Evolutionary conservation across 2,888 invertebrate species (phyloP).

Genomic region (Lithophane semibrunnea): DNA sequence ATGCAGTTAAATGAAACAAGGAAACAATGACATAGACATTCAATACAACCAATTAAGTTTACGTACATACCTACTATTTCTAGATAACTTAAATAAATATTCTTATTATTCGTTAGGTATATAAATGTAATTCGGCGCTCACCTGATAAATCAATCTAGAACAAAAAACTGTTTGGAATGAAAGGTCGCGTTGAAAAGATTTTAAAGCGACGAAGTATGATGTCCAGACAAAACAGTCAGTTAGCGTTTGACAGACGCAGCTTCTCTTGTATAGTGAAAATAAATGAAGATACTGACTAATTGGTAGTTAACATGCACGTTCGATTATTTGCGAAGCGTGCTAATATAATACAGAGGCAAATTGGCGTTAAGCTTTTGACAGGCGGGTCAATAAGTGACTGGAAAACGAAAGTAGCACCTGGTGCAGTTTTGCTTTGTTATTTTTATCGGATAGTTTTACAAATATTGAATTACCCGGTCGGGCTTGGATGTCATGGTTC

Average conservation of each 20-base stretch:
- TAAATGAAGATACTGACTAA: slow-evolving; percentile 74
- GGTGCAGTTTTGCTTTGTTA: slow-evolving; percentile 59
- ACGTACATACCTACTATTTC: slow-evolving; percentile 10
- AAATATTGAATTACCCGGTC: slow-evolving; percentile 65
- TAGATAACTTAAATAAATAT: slow-evolving; percentile 25
- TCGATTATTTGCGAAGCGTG: slow-evolving; percentile 66
- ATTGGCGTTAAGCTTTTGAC: slow-evolving; percentile 74
- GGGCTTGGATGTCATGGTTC: slow-evolving; percentile 59
- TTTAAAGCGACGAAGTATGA: slow-evolving; percentile 65
- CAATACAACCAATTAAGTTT: slow-evolving; percentile 37
- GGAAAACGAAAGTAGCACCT: slow-evolving; percentile 71
- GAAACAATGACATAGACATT: slow-evolving; percentile 31
- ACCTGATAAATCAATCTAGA: slow-evolving; percentile 45
- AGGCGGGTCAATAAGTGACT: slow-evolving; percentile 66
- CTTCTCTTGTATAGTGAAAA: slow-evolving; percentile 61
- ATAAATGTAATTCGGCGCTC: slow-evolving; percentile 15
- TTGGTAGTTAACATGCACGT: slow-evolving; percentile 72
- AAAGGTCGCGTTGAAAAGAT: slow-evolving; percentile 46
- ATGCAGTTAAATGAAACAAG: slow-evolving; percentile 5
- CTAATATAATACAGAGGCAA: slow-evolving; percentile 72
- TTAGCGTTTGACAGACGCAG: slow-evolving; percentile 69
- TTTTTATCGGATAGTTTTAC: slow-evolving; percentile 63
- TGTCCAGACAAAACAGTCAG: slow-evolving; percentile 67
- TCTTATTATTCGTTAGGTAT: slow-evolving; percentile 6
- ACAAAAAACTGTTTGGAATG: slow-evolving; percentile 42